A percentile compares a stretch with the other conserved stretches of the same genome.
Evolutionary conservation across 2,113 vertebrate genomes (phyloP).

Genomic region (Podiceps cristatus): DNA sequence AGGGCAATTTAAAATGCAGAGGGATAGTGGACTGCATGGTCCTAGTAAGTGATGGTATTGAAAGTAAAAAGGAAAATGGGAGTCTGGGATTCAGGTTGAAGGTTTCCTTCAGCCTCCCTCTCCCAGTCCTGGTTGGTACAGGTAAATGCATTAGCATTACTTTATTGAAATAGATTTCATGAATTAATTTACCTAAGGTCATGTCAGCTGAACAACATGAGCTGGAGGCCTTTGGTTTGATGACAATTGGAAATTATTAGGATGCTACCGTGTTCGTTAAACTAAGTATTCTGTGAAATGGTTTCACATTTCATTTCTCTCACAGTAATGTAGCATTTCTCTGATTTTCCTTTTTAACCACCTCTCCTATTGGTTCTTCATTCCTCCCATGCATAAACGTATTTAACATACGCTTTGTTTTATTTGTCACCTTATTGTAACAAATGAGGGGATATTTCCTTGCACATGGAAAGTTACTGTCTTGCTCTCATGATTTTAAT

Average conservation of each 20-base stretch:
- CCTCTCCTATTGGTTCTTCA: not conserved
- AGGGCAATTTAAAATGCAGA: not conserved
- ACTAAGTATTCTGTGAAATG: not conserved
- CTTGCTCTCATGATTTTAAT: not conserved
- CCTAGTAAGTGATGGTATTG: not conserved
- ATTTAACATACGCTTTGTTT: not conserved
- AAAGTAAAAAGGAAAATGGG: not conserved
- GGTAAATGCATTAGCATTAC: not conserved
- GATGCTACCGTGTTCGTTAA: not conserved
- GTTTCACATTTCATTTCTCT: not conserved
- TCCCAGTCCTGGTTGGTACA: not conserved
- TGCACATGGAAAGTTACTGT: not conserved
- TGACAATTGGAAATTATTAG: not conserved
- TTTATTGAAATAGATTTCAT: not conserved
- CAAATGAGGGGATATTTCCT: not conserved
- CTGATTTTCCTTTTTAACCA: not conserved
- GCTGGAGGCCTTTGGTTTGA: not conserved
- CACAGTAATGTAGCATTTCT: not conserved
- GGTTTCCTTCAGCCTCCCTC: not conserved
- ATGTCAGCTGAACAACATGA: not conserved
- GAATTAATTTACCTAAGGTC: not conserved
- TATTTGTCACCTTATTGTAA: not conserved
- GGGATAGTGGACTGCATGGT: rapidly evolving
- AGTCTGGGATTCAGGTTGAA: not conserved
- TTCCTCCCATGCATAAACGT: not conserved